phyloP scores from a whole-genome alignment of 2,113 vertebrate species.

The Sminthopsis crassicaudata region DNA sequence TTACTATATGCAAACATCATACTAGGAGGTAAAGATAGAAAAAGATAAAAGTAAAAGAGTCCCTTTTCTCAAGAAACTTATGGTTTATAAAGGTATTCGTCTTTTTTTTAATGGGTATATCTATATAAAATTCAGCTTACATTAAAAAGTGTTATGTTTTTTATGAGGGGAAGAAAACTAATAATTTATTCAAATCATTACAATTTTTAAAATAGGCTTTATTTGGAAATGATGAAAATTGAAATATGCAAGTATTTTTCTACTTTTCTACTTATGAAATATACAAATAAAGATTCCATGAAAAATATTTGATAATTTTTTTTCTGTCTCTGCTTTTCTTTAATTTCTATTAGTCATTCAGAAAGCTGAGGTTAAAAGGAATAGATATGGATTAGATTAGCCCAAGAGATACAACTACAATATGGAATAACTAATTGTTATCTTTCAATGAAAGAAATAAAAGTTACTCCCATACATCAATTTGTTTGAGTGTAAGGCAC shows the following conservation, averaged over 20 bases:
- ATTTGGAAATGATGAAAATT: constrained; percentile 52
- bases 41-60: background rate
- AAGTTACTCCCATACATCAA: constrained; percentile 58
- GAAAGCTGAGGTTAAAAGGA: constrained; percentile 38
- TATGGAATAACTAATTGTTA: background rate
- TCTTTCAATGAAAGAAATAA: constrained; percentile 69
- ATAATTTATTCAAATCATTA: background rate
- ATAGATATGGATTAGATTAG: constrained; percentile 62
- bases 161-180: background rate
- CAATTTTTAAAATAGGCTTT: background rate
- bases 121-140: constrained; percentile 27
- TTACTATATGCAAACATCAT: background rate
- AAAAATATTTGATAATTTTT: constrained; percentile 46
- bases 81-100: background rate
- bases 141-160: constrained; percentile 20
- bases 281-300: constrained; percentile 32
- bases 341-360: constrained; percentile 57
- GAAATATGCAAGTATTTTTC: constrained; percentile 9
- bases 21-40: background rate
- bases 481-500: constrained; percentile 53
- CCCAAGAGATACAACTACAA: constrained; percentile 57
- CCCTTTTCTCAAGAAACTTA: background rate
- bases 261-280: constrained; percentile 25
- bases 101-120: background rate
- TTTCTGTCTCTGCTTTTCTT: constrained; percentile 59